Percentiles rank a stretch among this genome's conserved stretches.
Evolutionary conservation across 2,888 invertebrate species (phyloP).

Genomic region (Dolomedes plantarius): DNA sequence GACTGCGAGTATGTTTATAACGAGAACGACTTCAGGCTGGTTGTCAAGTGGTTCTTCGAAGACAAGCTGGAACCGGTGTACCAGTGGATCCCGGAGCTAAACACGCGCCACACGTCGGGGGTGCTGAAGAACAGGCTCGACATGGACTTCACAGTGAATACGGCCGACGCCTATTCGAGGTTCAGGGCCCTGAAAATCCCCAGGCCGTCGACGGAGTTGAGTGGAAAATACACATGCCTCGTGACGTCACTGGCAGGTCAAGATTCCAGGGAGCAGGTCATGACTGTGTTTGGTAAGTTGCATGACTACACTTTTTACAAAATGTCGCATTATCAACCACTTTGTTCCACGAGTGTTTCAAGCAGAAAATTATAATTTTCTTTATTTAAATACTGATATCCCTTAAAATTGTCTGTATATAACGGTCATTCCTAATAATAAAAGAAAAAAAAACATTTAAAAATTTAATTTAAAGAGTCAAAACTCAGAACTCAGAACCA

Average conservation of each 20-base stretch:
- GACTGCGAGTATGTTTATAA: constrained; percentile 73
- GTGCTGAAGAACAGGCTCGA: constrained; percentile 70
- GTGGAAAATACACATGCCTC: constrained; percentile 73
- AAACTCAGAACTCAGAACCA: no score
- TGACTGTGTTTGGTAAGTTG: constrained; percentile 74
- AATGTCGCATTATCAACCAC: no score
- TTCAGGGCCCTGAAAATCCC: constrained; percentile 73
- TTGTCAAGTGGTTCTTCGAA: constrained; percentile 74
- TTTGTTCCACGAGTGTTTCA: no score
- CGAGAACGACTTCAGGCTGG: constrained; percentile 71
- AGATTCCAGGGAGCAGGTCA: constrained; percentile 72
- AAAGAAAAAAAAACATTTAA: no score
- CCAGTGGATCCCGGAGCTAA: constrained; percentile 74
- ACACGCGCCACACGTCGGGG: constrained; percentile 70
- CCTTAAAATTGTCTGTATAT: no score
- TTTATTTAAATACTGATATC: no score
- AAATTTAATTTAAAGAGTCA: no score
- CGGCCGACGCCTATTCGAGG: constrained; percentile 62
- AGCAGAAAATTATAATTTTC: no score
- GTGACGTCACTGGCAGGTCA: constrained; percentile 73
- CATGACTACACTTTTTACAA: no score
- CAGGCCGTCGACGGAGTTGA: constrained; percentile 73
- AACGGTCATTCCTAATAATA: no score
- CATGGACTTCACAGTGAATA: constrained; percentile 45
- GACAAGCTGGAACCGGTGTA: constrained; percentile 74